Conservation (phyloP, 2,113 vertebrate species). For the Protomyctophum bolini region DNA sequence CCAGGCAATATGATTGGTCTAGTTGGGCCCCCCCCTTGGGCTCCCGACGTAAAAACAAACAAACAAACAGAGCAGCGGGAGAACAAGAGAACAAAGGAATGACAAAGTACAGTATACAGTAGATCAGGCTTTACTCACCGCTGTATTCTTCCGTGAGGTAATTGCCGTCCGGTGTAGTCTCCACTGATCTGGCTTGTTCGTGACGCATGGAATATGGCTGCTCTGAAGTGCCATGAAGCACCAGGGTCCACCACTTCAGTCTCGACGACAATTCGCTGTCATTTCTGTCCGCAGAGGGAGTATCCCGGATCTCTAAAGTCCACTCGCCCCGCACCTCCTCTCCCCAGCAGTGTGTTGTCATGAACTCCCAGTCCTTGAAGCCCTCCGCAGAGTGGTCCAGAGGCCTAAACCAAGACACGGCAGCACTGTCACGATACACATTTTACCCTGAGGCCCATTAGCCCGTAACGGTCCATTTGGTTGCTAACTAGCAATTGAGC, state of each 20-base stretch:
- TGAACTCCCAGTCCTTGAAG: conserved; percentile 95
- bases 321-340: conserved; percentile 90
- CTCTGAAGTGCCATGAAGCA: conserved; percentile 91
- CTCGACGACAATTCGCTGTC: conserved; percentile 79
- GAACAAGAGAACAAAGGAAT: too few relatives aligned
- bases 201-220: conserved; percentile 82
- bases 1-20: too few relatives aligned
- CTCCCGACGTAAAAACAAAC: too few relatives aligned
- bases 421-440: neutral
- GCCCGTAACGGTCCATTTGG: too few relatives aligned
- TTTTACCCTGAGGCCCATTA: too few relatives aligned
- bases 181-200: conserved; percentile 82
- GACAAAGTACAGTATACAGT: too few relatives aligned
- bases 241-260: conserved; percentile 90
- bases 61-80: too few relatives aligned
- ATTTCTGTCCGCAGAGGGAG: conserved; percentile 83
- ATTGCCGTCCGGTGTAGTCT: conserved; percentile 59
- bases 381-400: conserved; percentile 92
- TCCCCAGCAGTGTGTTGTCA: conserved; percentile 97
- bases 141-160: conserved; percentile 87
- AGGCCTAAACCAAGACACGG: conserved; percentile 76
- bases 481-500: neutral
- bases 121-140: conserved; percentile 73
- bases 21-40: too few relatives aligned
- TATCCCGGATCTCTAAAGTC: conserved; percentile 90